These are phyloP conservation scores for Aphodius sticticus DNA, from an alignment of 2,888 invertebrate genomes.

Conservation along the genomic window DNA sequence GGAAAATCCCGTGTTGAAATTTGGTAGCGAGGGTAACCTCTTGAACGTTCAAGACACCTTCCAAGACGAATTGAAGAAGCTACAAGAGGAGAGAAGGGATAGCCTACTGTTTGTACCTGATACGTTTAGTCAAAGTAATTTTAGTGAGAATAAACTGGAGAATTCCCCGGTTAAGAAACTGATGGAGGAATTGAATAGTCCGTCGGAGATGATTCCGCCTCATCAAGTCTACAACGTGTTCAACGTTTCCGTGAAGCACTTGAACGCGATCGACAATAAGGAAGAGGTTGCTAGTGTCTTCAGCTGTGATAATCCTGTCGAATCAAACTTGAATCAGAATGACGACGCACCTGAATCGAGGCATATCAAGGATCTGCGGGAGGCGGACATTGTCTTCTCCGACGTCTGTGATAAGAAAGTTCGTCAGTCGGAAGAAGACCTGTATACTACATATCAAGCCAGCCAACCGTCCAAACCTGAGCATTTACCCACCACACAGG, in stretches of 20 bases:
- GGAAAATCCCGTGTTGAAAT: constrained; percentile 55
- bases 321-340: constrained; percentile 19
- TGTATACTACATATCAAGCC: neutral
- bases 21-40: constrained; percentile 67
- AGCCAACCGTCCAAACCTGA: neutral
- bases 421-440: neutral
- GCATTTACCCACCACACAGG: neutral
- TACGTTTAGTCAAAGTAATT: constrained; percentile 42
- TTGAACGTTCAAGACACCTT: constrained; percentile 64
- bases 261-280: constrained; percentile 38
- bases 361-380: neutral
- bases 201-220: constrained; percentile 54
- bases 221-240: constrained; percentile 59
- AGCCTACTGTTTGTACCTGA: constrained; percentile 61
- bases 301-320: constrained; percentile 19
- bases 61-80: constrained; percentile 63
- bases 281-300: neutral
- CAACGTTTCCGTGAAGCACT: constrained; percentile 55
- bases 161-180: constrained; percentile 47
- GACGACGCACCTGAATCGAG: constrained; percentile 6
- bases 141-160: constrained; percentile 33
- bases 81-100: constrained; percentile 59
- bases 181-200: constrained; percentile 54
- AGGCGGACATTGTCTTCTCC: constrained; percentile 14
- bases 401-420: constrained; percentile 28